Conservation (phyloP, 2,888 invertebrate genomes). For the Dynastes hyllus region DNA sequence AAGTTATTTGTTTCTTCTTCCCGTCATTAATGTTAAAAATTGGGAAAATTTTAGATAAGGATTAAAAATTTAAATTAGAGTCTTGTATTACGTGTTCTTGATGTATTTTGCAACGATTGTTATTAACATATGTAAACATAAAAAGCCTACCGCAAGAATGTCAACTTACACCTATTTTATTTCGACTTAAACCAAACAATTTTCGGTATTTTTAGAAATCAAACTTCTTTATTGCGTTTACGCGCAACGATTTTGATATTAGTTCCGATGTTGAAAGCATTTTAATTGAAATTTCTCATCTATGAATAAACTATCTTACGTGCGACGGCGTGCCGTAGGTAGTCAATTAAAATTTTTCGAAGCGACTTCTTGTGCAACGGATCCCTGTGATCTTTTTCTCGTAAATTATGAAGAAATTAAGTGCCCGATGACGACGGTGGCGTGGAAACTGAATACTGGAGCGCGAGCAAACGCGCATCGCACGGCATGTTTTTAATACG, state of each 20-base stretch:
- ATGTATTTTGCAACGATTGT: too few relatives aligned
- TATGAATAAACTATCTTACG: conserved; percentile 10
- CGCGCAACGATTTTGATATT: conserved; percentile 2
- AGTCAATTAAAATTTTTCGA: conserved; percentile 36
- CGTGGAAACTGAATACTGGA: conserved; percentile 30
- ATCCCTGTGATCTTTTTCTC: conserved; percentile 38
- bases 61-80: too few relatives aligned
- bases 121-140: too few relatives aligned
- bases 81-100: too few relatives aligned
- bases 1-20: too few relatives aligned
- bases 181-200: neutral
- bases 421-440: conserved; percentile 3
- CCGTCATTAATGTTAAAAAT: too few relatives aligned
- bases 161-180: neutral
- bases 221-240: conserved; percentile 1
- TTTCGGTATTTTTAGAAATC: conserved; percentile 2
- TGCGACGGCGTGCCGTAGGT: neutral
- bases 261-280: conserved; percentile 3
- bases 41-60: too few relatives aligned
- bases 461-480: conserved; percentile 1
- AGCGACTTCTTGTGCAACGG: conserved; percentile 20
- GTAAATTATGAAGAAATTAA: conserved; percentile 40
- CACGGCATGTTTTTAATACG: conserved; percentile 42
- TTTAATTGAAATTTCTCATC: conserved; percentile 22
- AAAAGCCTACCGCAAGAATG: too few relatives aligned